phyloP scores from a whole-genome alignment of 1,140 invertebrate genomes.

The Euura saliciscinereae region DNA sequence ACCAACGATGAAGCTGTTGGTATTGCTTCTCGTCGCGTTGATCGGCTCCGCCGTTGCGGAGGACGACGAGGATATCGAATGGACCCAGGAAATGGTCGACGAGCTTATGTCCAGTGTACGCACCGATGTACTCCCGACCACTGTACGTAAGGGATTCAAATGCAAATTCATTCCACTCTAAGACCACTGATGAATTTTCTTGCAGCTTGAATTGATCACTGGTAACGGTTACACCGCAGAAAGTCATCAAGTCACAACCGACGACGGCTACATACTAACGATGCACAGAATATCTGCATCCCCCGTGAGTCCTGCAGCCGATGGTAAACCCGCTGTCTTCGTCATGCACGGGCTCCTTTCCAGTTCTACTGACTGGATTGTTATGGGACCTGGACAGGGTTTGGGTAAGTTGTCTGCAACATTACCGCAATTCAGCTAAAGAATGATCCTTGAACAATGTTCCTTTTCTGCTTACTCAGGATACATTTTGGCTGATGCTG shows the following conservation, averaged over 20 bases:
- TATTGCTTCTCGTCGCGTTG: background rate
- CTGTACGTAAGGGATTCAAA: background rate
- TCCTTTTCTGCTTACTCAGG: conserved; percentile 52
- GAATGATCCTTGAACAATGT: too few relatives aligned
- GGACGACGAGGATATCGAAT: background rate
- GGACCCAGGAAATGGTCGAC: background rate
- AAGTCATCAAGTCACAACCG: conserved; percentile 62
- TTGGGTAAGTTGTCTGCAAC: conserved; percentile 58
- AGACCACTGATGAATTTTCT: background rate
- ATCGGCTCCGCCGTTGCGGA: background rate
- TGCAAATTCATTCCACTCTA: too few relatives aligned
- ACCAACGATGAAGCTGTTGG: background rate
- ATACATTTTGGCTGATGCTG: conserved; percentile 71
- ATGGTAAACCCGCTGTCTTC: conserved; percentile 63
- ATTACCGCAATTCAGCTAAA: too few relatives aligned
- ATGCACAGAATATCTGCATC: conserved; percentile 63
- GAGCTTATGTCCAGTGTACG: background rate
- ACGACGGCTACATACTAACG: conserved; percentile 66
- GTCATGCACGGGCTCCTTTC: conserved; percentile 79
- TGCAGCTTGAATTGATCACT: conserved; percentile 60
- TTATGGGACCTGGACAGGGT: conserved; percentile 67
- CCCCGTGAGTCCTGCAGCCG: conserved; percentile 15
- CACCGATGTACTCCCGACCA: background rate
- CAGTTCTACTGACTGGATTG: conserved; percentile 73
- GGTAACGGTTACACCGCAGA: conserved; percentile 72